Evolutionary conservation across 1,140 invertebrate species (phyloP).

Genomic region (Pararge aegeria): DNA sequence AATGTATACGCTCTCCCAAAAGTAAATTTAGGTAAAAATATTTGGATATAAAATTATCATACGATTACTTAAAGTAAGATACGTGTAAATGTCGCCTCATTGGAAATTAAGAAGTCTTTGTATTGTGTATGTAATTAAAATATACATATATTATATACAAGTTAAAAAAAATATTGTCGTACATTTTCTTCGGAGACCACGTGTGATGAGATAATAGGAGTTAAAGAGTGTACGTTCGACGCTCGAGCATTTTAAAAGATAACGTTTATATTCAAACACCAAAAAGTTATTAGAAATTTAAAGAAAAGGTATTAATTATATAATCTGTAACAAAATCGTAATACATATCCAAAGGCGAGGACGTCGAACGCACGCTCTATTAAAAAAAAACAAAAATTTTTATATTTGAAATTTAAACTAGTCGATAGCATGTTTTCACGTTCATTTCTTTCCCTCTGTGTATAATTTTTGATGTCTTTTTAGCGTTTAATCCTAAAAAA

Average conservation of each 20-base stretch:
- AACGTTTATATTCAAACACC: constrained; percentile 16
- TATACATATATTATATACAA: constrained; percentile 80
- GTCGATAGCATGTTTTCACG: constrained; percentile 68
- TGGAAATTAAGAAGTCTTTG: constrained; percentile 77
- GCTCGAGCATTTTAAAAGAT: constrained; percentile 46
- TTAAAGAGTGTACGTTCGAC: constrained; percentile 47
- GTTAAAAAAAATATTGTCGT: constrained; percentile 70
- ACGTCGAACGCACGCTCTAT: constrained; percentile 58
- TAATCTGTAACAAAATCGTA: constrained; percentile 48
- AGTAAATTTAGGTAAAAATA: constrained; percentile 72
- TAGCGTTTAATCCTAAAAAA: constrained; percentile 50
- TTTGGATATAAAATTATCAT: constrained; percentile 75
- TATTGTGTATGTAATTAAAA: constrained; percentile 77
- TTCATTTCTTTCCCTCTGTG: constrained; percentile 52
- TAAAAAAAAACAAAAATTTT: constrained; percentile 67
- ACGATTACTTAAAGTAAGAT: constrained; percentile 70
- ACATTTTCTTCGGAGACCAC: constrained; percentile 72
- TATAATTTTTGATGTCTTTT: constrained; percentile 67
- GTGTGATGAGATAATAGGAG: constrained; percentile 55
- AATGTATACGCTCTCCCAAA: constrained; percentile 78
- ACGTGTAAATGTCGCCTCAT: constrained; percentile 74
- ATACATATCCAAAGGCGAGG: constrained; percentile 72
- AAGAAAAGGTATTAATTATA: constrained; percentile 34
- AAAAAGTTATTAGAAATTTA: constrained; percentile 17
- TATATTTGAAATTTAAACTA: constrained; percentile 77